Evolutionary conservation across 2,888 invertebrate genomes (phyloP), one percentile per base, ranked within the genome.

Genomic region (Napeogenes inachia): DNA sequence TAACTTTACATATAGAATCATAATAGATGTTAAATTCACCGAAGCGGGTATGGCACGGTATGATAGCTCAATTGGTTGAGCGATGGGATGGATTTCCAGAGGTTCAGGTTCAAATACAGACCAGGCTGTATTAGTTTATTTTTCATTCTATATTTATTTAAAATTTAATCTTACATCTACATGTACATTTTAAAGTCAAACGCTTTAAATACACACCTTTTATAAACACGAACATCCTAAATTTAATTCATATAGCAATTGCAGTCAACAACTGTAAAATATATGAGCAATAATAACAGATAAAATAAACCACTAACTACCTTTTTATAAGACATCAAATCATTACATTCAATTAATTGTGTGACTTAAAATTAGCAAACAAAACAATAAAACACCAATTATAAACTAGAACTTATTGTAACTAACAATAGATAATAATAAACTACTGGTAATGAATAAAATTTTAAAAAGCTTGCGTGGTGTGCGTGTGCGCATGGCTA

Each of bases 401-500:
- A 64, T 62, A 56, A 56, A 10, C 42, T 42, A 2, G 42, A 42
- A 42, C 42, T 45, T 8, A 58, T 54, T 32, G 13, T 53, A 54
- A 50, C 50, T 21, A 50, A 50, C 35, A 58, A 59, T 46, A 63
- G 59, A 60, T 62, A 62, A 60, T 33, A 54, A 65, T 68, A 60
- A 62, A 60, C 8, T 50, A 65, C 42, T 65, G 46, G 38, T 59
- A 59, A 60, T 55, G 60, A 63, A 63, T 63, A 66, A 62, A 66
- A 67, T 56, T 62, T 57, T 65, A 55, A 59, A 63, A 57, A 61
- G 63, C 75, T 71, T 70, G 88, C 88, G 89, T 87, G 88, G 83
- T 86, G 85, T 78, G 73, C 73, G 76, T 85, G 87, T 85, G 86
- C 86, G 87, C 80, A 81, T 84, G 85, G 84, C 86, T 85, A 84